A percentile compares a stretch with the other conserved stretches of the same genome.
phyloP scores from a whole-genome alignment of 2,797 vertebrate species.

The Myripristis murdjan region DNA sequence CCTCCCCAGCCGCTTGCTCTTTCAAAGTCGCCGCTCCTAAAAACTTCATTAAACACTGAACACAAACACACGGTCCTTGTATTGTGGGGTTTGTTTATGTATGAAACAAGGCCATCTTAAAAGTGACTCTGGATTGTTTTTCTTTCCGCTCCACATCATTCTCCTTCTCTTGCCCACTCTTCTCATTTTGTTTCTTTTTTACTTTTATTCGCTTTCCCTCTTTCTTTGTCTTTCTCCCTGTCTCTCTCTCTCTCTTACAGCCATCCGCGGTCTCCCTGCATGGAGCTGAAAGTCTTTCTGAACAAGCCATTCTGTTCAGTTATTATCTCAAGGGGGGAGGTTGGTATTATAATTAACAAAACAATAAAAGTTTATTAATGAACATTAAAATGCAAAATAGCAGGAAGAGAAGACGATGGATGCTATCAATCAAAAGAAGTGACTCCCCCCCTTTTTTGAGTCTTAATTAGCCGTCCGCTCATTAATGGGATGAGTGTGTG shows the following conservation, averaged over 20 bases:
- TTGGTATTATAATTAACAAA: slow-evolving; percentile 97
- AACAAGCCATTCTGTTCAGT: slow-evolving; percentile 79
- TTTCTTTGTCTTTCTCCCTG: slow-evolving; percentile 25
- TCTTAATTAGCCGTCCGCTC: slow-evolving; percentile 98
- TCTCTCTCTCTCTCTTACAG: slow-evolving; percentile 4
- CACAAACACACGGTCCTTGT: background rate
- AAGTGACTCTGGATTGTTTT: background rate
- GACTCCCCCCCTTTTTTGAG: slow-evolving; percentile 93
- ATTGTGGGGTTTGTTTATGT: slow-evolving; percentile 43
- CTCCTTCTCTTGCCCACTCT: slow-evolving; percentile 33
- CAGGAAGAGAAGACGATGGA: slow-evolving; percentile 87
- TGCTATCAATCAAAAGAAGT: slow-evolving; percentile 93
- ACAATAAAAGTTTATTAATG: slow-evolving; percentile 99
- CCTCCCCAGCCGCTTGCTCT: slow-evolving; percentile 24
- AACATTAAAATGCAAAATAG: slow-evolving; percentile 99
- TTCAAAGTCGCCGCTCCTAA: slow-evolving; percentile 37
- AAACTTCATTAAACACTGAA: slow-evolving; percentile 41
- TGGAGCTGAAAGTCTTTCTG: slow-evolving; percentile 78
- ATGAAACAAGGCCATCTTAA: slow-evolving; percentile 7
- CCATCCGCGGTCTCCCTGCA: slow-evolving; percentile 61
- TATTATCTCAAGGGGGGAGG: slow-evolving; percentile 90
- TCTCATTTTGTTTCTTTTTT: slow-evolving; percentile 36
- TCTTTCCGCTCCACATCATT: background rate
- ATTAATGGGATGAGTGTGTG: slow-evolving; percentile 94
- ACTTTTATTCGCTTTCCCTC: slow-evolving; percentile 7